These are phyloP conservation scores for Mizuhopecten yessoensis DNA, from an alignment of 1,140 invertebrate species.

Conservation along the genomic window DNA sequence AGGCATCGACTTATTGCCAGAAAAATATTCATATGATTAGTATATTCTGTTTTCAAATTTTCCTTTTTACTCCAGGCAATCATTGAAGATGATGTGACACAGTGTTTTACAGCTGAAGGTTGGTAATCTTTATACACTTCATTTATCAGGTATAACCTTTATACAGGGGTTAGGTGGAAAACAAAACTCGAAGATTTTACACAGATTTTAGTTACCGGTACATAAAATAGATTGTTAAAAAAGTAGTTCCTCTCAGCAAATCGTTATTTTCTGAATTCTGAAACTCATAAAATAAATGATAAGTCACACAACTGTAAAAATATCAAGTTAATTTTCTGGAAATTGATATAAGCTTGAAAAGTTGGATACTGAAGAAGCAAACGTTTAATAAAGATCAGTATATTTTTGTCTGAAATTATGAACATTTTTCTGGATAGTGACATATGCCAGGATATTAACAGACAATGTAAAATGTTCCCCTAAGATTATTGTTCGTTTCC, in stretches of 20 bases:
- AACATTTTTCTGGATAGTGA: not conserved
- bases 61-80: constrained; percentile 69
- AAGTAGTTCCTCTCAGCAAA: not conserved
- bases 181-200: too few species aligned
- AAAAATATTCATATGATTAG: too few species aligned
- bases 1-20: too few species aligned
- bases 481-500: constrained; percentile 26
- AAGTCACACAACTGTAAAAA: not conserved
- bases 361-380: too few species aligned
- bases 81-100: constrained; percentile 80
- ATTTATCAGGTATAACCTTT: too few species aligned
- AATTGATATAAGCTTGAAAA: too few species aligned
- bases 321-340: not conserved
- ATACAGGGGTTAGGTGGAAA: too few species aligned
- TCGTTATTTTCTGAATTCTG: not conserved
- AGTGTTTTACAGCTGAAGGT: constrained; percentile 80
- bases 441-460: not conserved
- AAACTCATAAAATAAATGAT: not conserved
- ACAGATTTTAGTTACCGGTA: too few species aligned
- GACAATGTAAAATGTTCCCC: not conserved
- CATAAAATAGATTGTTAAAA: not conserved
- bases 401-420: too few species aligned
- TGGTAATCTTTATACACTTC: constrained; percentile 41
- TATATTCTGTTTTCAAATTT: constrained; percentile 13
- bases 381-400: too few species aligned